These are phyloP conservation scores for Peromyscus californicus DNA, from an alignment of 2,113 vertebrate species.

Conservation along the genomic window DNA sequence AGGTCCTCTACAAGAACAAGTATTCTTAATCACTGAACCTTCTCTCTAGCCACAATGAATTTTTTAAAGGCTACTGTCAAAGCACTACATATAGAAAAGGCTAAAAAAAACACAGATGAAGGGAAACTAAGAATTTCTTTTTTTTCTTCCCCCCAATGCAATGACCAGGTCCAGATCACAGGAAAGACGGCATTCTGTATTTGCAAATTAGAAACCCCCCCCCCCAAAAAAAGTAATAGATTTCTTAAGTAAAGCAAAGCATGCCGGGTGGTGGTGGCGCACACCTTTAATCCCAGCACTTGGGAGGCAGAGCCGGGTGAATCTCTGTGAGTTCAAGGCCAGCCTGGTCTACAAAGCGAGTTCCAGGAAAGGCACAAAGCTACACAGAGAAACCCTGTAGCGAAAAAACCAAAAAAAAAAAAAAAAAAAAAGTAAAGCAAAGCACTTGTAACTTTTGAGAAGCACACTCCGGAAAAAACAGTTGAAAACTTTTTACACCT, in stretches of 20 bases:
- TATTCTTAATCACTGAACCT: neutral
- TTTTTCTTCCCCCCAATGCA: neutral
- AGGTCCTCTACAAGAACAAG: neutral
- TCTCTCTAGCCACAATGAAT: neutral
- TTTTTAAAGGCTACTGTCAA: neutral
- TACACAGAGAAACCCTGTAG: too few relatives aligned
- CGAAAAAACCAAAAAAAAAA: too few relatives aligned
- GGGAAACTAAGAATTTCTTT: slow-evolving; percentile 32
- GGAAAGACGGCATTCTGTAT: neutral
- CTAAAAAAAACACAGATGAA: slow-evolving; percentile 12
- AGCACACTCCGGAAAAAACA: slow-evolving; percentile 29
- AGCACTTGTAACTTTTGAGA: slow-evolving; percentile 53
- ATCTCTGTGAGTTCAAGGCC: too few relatives aligned
- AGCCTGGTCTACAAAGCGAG: too few relatives aligned
- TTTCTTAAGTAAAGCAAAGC: slow-evolving; percentile 39
- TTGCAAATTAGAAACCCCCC: neutral
- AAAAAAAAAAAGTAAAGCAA: slow-evolving; percentile 52
- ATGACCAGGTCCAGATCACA: neutral
- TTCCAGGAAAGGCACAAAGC: too few relatives aligned
- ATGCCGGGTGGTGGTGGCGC: too few relatives aligned
- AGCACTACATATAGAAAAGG: slow-evolving; percentile 16
- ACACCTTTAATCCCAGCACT: too few relatives aligned
- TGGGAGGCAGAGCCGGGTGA: too few relatives aligned
- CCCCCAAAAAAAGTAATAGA: neutral
- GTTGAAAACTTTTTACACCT: slow-evolving; percentile 23